Evolutionary conservation across 2,888 invertebrate genomes (phyloP).

Genomic region (Spodoptera picta): DNA sequence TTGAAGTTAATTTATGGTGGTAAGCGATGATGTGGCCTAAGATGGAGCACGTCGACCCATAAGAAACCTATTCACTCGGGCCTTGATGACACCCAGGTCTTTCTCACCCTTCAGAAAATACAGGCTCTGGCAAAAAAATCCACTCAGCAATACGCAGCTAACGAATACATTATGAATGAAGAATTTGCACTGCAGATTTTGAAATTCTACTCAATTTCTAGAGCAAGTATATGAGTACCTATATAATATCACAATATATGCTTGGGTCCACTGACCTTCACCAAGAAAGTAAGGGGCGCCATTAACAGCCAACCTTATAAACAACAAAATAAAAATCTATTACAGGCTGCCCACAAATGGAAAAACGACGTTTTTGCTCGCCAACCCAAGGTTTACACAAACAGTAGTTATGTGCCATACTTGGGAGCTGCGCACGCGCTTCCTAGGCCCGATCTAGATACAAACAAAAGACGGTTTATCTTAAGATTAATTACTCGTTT

Average conservation of each 20-base stretch:
- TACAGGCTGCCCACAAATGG: slow-evolving; percentile 47
- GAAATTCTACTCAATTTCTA: no score
- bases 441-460: slow-evolving; percentile 55
- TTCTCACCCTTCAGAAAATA: no score
- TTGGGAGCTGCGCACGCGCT: slow-evolving; percentile 40
- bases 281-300: slow-evolving; percentile 26
- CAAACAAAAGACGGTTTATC: slow-evolving; percentile 54
- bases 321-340: slow-evolving; percentile 55
- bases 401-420: slow-evolving; percentile 45
- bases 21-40: no score
- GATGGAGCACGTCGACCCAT: no score
- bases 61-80: no score
- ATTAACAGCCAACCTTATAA: slow-evolving; percentile 33
- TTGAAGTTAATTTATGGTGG: no score
- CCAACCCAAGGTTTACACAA: slow-evolving; percentile 42
- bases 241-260: background rate
- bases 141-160: no score
- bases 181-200: no score
- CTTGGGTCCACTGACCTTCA: background rate
- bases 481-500: slow-evolving; percentile 56
- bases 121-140: no score
- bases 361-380: slow-evolving; percentile 41
- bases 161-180: no score
- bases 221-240: no score
- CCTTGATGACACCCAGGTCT: no score